Base-by-base conservation (phyloP, 2,888 invertebrate species). In the Rutpela maculata region DNA sequence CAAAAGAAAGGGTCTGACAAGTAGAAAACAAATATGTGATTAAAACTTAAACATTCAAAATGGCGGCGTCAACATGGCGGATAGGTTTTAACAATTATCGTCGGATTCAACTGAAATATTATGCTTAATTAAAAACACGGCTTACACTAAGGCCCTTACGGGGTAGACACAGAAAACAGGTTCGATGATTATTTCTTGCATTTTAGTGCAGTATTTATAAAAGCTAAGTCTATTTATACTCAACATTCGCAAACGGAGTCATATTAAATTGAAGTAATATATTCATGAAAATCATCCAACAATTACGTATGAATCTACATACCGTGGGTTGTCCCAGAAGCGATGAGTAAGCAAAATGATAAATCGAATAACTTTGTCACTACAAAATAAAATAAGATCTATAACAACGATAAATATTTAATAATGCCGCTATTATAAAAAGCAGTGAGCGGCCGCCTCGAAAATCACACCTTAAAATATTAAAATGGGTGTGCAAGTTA, bases 321-420 rank as follows among this genome's bases (percentile, higher is more conserved):
- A n/a, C 50, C 50, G 50, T 50, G n/a, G 15, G 50, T n/a, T 15
- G 43, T 15, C 17, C 5, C 50, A 50, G 43, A 5, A 19, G 17
- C 38, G 19, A 18, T 22, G 19, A 43, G 22, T 65, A 43, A 38
- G 18, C 18, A 26, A 35, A 59, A 69, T 69, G 57, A 69, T 57
- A 69, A 69, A 69, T 69, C 59, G 69, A 18, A 59, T 59, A 38
- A 59, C 35, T 59, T 69, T 38, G 38, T 69, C 35, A 57, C 5
- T n/a, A 56, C 19, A 43, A 43, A 43, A 43, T 65, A 12, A 9
- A 65, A 65, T 43, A 12, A 65, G 65, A 65, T 65, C 65, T 19
- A 12, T 18, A 65, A 11, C 2, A 2, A 12, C 19, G 65, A 65
- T 65, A 65, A 65, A 65, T 65, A 43, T 65, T 65, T 43, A 38